Conservation (phyloP, 2,113 vertebrate genomes). For the Cryptotis parvus region DNA sequence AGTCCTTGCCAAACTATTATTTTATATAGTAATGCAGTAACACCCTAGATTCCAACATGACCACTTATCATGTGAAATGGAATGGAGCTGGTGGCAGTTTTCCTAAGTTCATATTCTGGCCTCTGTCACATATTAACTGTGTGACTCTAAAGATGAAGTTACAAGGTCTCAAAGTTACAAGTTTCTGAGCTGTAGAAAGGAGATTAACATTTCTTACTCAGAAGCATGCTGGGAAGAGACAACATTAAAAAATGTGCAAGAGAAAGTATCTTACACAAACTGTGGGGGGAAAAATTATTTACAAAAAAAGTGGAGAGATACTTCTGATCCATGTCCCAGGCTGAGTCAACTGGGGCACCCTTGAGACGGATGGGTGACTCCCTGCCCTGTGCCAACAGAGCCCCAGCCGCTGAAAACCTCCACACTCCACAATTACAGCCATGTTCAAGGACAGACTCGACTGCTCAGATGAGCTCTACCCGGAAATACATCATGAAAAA, state of each 20-base stretch:
- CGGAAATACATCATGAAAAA: too few relatives aligned
- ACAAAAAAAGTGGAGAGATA: too few relatives aligned
- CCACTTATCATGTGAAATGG: neutral
- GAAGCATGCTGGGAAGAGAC: neutral
- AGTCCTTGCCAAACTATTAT: neutral
- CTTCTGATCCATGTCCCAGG: too few relatives aligned
- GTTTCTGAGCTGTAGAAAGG: conserved; percentile 22
- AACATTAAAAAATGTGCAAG: neutral
- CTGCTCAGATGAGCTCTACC: too few relatives aligned
- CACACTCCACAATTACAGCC: too few relatives aligned
- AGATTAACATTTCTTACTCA: neutral
- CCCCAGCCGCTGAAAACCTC: too few relatives aligned
- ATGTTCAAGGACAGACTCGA: too few relatives aligned
- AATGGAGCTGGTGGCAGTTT: neutral
- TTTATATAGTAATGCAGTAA: conserved; percentile 49
- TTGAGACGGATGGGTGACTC: too few relatives aligned
- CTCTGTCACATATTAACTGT: conserved; percentile 10
- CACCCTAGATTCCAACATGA: neutral
- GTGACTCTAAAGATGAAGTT: neutral
- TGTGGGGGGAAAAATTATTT: too few relatives aligned
- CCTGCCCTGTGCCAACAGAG: too few relatives aligned
- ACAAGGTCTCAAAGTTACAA: neutral
- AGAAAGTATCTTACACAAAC: too few relatives aligned
- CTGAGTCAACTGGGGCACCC: too few relatives aligned
- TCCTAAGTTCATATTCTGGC: neutral